Evolutionary conservation across 2,113 vertebrate species (phyloP).

Genomic region (Morphnarchus princeps): DNA sequence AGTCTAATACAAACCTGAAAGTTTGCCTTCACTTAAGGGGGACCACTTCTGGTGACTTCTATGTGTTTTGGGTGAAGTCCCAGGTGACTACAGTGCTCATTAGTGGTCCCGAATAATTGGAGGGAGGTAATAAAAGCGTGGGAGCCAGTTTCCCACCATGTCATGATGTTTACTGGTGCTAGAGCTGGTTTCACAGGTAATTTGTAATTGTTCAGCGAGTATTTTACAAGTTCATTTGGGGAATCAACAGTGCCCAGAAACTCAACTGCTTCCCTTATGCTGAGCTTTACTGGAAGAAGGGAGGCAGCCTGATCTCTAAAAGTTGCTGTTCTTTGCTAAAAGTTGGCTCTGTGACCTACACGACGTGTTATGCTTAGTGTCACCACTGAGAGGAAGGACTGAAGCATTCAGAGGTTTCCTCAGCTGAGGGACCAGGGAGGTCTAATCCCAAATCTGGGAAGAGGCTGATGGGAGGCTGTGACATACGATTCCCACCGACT

Average conservation of each 20-base stretch:
- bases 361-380: not conserved
- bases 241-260: not conserved
- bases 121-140: not conserved
- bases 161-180: not conserved
- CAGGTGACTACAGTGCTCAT: not conserved
- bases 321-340: not conserved
- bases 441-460: not conserved
- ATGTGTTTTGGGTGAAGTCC: not conserved
- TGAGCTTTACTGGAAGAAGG: not conserved
- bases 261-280: not conserved
- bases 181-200: not conserved
- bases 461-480: not conserved
- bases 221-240: not conserved
- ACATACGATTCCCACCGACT: accelerated
- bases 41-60: not conserved
- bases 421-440: not conserved
- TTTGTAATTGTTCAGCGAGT: not conserved
- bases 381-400: accelerated
- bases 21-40: not conserved
- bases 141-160: not conserved
- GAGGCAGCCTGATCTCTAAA: not conserved
- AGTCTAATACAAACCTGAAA: not conserved
- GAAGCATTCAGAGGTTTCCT: not conserved
- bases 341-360: not conserved
- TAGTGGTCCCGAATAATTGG: not conserved